phyloP scores from a whole-genome alignment of 64 coral and sea anemone species.

The Cladopsammia gracilis region DNA sequence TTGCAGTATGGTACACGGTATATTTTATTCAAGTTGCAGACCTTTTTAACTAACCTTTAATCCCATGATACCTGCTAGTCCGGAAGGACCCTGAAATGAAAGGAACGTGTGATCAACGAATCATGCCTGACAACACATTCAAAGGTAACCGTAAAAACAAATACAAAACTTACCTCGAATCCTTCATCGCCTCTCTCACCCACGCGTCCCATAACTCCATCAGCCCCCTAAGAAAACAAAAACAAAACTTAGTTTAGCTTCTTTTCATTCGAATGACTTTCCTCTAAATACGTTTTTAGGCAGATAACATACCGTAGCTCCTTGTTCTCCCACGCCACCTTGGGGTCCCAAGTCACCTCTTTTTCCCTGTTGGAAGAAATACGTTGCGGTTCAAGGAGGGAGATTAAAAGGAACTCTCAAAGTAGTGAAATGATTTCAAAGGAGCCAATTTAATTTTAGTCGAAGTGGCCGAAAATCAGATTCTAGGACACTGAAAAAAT shows the following conservation, averaged over 20 bases:
- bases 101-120: not conserved
- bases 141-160: not conserved
- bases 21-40: no score
- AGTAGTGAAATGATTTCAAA: no score
- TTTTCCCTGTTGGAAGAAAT: not conserved
- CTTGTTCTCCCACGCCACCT: not conserved
- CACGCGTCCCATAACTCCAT: constrained; percentile 3
- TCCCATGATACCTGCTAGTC: not conserved
- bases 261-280: no score
- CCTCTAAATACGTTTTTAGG: no score
- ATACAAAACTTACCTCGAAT: not conserved
- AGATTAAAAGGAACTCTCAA: not conserved
- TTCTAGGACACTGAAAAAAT: no score
- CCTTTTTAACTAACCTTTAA: not conserved
- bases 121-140: not conserved
- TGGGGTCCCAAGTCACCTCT: not conserved
- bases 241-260: not conserved
- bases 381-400: not conserved
- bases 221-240: constrained; percentile 4
- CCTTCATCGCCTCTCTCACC: constrained; percentile 29
- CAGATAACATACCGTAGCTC: not conserved
- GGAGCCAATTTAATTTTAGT: no score
- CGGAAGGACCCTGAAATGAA: not conserved
- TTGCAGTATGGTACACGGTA: no score
- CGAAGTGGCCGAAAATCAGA: no score